Percentiles rank a stretch among this genome's conserved stretches.
Conservation (phyloP, 2,797 vertebrate genomes). For the Echiichthys vipera region DNA sequence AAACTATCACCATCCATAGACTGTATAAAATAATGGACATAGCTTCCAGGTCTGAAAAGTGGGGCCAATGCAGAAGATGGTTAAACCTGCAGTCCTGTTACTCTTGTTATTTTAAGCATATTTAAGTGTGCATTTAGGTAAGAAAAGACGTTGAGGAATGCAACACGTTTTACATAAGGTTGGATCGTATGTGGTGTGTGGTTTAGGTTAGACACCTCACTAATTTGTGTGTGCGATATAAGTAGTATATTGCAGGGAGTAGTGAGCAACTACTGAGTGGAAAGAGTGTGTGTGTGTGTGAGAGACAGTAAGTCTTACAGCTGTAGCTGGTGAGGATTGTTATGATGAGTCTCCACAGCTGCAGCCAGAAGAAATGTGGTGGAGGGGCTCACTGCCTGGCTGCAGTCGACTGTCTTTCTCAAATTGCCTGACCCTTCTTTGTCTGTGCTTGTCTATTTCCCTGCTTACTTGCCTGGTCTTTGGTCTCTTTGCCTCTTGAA, state of each 20-base stretch:
- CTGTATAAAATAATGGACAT: too few relatives aligned
- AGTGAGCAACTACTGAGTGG: conserved; percentile 7
- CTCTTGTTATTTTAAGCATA: background rate
- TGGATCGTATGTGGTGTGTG: background rate
- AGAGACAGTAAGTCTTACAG: conserved; percentile 39
- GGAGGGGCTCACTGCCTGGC: conserved; percentile 12
- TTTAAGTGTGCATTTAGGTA: conserved; percentile 26
- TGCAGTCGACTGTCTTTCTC: conserved; percentile 20
- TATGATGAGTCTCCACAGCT: conserved; percentile 64
- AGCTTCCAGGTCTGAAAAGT: too few relatives aligned
- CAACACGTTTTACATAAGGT: background rate
- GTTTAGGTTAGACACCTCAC: background rate
- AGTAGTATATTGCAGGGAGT: conserved; percentile 1
- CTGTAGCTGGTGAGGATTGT: conserved; percentile 55
- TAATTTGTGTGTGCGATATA: conserved; percentile 7
- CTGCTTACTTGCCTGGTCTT: background rate
- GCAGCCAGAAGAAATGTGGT: conserved; percentile 42
- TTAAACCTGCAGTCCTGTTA: background rate
- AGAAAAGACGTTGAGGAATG: conserved; percentile 9
- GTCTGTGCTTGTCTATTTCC: background rate
- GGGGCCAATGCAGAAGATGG: too few relatives aligned
- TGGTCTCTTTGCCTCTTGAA: background rate
- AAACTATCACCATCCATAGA: background rate
- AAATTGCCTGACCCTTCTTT: conserved; percentile 10
- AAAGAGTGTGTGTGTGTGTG: conserved; percentile 11